phyloP scores from a whole-genome alignment of 2,113 vertebrate genomes.

The Tyrannus savana region DNA sequence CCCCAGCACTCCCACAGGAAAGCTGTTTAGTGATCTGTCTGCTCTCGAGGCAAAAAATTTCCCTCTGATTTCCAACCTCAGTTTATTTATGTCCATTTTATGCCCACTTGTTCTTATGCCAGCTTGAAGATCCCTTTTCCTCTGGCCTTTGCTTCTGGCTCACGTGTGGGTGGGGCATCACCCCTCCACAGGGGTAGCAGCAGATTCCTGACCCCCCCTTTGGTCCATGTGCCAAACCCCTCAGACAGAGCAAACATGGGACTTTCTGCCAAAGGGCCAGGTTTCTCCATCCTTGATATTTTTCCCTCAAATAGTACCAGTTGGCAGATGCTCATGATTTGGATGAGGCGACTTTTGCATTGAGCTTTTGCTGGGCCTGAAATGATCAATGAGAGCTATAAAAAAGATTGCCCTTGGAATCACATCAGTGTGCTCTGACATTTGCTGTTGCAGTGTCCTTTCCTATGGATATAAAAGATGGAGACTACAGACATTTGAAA shows the following conservation, averaged over 20 bases:
- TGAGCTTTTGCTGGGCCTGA: background rate
- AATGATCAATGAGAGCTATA: background rate
- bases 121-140: background rate
- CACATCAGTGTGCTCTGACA: background rate
- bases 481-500: background rate
- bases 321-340: background rate
- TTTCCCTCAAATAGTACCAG: background rate
- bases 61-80: background rate
- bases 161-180: fast-evolving
- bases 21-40: slow-evolving; percentile 49
- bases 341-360: background rate
- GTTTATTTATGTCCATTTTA: background rate
- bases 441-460: background rate
- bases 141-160: background rate
- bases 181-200: background rate
- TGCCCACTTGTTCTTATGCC: background rate
- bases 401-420: background rate
- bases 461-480: background rate
- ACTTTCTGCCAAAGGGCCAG: background rate
- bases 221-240: background rate
- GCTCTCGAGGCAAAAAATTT: background rate
- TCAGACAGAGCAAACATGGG: fast-evolving
- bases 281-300: background rate
- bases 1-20: slow-evolving; percentile 36
- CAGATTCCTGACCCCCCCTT: background rate